Evolutionary conservation across 1,140 invertebrate species (phyloP), one percentile per base, ranked within the genome.

Genomic region (Trichonephila clavata): DNA sequence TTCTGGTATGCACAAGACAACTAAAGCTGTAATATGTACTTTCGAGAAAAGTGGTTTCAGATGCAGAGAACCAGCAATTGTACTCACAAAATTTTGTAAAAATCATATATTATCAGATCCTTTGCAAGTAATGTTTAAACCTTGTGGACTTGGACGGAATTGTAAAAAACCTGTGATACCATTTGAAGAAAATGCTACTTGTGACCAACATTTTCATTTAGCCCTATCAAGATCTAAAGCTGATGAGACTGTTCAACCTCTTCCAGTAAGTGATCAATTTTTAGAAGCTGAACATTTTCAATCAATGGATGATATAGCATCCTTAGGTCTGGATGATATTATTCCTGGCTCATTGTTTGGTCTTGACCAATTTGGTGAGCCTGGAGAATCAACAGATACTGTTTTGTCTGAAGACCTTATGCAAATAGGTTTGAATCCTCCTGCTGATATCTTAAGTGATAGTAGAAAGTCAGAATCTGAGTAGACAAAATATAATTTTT

Each of bases 101-200:
- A 91, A 94, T 57, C 94, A 95, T 94, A 94, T 95, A 60, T 94
- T 95, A n/a, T 92, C 97, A 96, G 97, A 97, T 95, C 95, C 96
- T 61, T 96, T 96, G 94, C 97, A 98, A 97, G 97, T 98, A 65
- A 96, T 98, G 57, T 98, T 97, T 95, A 96, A 97, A 94, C 96
- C 97, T 21, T 98, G 98, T 95, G 90, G 92, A 20, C 39, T 50
- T 1, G 89, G 77, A 20, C 86, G 80, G n/a, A 92, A 94, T 39
- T 95, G 95, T 93, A 81, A 94, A 21, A 94, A 83, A 20, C 95
- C 95, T 32, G 91, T 95, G 8, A 86, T 95, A 60, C 94, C 94
- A 18, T 93, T 86, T 83, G 88, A 86, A 59, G 94, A 94, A 18
- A 81, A 94, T 21, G 83, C 89, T 39, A 87, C 94, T 4, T 95